phyloP scores from a whole-genome alignment of 2,888 invertebrate species.

The Latrodectus elegans region DNA sequence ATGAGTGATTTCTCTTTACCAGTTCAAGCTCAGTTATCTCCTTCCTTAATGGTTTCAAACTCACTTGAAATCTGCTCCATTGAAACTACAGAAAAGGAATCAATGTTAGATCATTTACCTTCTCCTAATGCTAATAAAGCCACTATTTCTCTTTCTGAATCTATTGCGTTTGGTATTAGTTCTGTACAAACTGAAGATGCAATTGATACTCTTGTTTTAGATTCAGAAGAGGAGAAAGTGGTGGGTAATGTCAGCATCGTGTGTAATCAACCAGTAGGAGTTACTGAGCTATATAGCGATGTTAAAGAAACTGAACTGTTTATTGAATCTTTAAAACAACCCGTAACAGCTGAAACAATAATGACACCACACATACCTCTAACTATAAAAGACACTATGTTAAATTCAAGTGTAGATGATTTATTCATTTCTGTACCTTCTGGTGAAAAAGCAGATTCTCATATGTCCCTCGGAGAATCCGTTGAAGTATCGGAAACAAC shows the following conservation, averaged over 20 bases:
- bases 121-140: conserved; percentile 36
- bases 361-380: conserved; percentile 34
- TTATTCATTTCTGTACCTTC: conserved; percentile 3
- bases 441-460: conserved; percentile 10
- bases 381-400: conserved; percentile 45
- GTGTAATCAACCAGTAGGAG: conserved; percentile 51
- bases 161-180: conserved; percentile 34
- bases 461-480: conserved; percentile 27
- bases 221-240: conserved; percentile 14
- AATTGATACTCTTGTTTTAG: background rate
- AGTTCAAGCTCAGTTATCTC: background rate
- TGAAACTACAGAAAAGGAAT: conserved; percentile 51
- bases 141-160: conserved; percentile 30
- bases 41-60: conserved; percentile 25
- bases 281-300: conserved; percentile 41
- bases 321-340: conserved; percentile 24
- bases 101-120: conserved; percentile 1
- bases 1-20: conserved; percentile 71
- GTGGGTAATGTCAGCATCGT: conserved; percentile 45
- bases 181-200: conserved; percentile 22
- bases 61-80: conserved; percentile 46
- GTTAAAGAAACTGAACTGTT: conserved; percentile 29
- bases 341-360: conserved; percentile 42
- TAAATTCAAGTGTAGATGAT: conserved; percentile 25
- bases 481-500: conserved; percentile 46